phyloP scores from a whole-genome alignment of 2,797 vertebrate species.

The Pangasius larnaudii region DNA sequence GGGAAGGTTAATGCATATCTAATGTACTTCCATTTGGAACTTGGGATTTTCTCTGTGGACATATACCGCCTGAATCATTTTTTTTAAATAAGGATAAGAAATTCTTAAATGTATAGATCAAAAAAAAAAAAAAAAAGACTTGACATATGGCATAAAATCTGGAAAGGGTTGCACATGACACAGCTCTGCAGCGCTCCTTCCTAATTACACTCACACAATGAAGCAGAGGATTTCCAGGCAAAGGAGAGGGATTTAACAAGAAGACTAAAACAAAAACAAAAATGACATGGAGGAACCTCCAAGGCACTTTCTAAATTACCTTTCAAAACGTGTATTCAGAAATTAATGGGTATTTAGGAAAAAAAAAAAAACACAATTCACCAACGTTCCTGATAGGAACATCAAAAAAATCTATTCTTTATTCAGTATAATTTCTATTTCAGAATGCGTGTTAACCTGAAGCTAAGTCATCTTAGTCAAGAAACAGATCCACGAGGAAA shows the following conservation, averaged over 20 bases:
- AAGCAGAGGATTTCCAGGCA: slow-evolving; percentile 27
- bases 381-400: slow-evolving; percentile 34
- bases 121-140: not conserved
- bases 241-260: slow-evolving; percentile 8
- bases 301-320: slow-evolving; percentile 45
- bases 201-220: slow-evolving; percentile 44
- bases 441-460: slow-evolving; percentile 3
- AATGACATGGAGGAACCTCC: slow-evolving; percentile 7
- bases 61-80: not conserved
- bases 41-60: not conserved
- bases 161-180: not conserved
- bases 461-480: slow-evolving; percentile 38
- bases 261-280: slow-evolving; percentile 39
- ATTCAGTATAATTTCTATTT: slow-evolving; percentile 35
- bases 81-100: not conserved
- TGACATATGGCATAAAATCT: not conserved
- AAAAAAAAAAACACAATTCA: slow-evolving; percentile 43
- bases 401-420: not conserved
- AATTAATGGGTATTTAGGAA: slow-evolving; percentile 31
- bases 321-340: slow-evolving; percentile 11
- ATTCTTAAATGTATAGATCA: not conserved
- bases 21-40: not conserved
- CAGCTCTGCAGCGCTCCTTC: slow-evolving; percentile 15
- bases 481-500: not conserved
- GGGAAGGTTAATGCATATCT: not conserved